Conservation (phyloP, 2,797 vertebrate species). For the Cyprinodon diabolis region DNA sequence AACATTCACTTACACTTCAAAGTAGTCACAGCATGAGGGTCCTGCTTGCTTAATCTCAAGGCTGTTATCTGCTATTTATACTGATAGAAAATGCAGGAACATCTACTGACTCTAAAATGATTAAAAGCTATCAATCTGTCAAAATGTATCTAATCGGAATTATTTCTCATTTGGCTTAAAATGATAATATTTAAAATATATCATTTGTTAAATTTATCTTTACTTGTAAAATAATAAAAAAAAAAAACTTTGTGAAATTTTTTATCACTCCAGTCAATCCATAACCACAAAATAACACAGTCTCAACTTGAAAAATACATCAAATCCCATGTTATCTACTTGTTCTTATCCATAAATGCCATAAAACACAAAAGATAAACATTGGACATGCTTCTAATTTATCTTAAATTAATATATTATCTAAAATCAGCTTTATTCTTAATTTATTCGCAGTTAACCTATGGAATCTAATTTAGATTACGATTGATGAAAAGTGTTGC, state of each 20-base stretch:
- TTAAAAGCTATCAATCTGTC: neutral
- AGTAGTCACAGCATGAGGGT: constrained; percentile 30
- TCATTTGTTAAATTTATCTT: neutral
- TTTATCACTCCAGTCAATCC: constrained; percentile 1
- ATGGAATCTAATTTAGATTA: constrained; percentile 7
- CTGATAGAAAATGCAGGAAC: neutral
- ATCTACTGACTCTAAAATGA: neutral
- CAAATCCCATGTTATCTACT: constrained; percentile 13
- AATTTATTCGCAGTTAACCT: constrained; percentile 16
- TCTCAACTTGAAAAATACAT: neutral
- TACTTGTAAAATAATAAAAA: neutral
- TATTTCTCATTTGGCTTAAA: neutral
- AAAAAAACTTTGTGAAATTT: constrained; percentile 6
- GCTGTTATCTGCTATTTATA: neutral
- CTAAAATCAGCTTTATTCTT: constrained; percentile 16
- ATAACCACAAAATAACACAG: constrained; percentile 1
- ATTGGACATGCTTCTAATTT: constrained; percentile 33
- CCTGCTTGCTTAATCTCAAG: constrained; percentile 1
- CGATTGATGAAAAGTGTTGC: constrained; percentile 16
- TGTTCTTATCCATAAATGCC: constrained; percentile 15
- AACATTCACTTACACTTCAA: constrained; percentile 33
- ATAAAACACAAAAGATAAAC: constrained; percentile 28
- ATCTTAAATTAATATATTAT: constrained; percentile 28
- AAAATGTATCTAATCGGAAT: neutral
- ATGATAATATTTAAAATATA: neutral